Conservation (phyloP, 2,113 vertebrate genomes). For the Oxyruncus cristatus region DNA sequence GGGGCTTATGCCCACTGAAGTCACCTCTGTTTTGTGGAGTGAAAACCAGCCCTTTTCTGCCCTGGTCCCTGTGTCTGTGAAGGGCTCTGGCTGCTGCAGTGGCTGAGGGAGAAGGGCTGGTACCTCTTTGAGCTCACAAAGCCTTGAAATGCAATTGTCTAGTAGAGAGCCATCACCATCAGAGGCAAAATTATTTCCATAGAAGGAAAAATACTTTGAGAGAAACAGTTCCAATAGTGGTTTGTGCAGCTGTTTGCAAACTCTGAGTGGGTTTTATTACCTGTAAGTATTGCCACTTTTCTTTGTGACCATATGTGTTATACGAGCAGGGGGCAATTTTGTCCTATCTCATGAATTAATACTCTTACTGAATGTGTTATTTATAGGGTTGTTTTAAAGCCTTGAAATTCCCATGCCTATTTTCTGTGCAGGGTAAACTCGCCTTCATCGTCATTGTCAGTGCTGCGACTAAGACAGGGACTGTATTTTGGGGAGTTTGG, state of each 20-base stretch:
- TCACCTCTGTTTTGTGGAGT: neutral
- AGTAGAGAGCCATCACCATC: neutral
- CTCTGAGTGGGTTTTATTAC: neutral
- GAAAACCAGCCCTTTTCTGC: neutral
- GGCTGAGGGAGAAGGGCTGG: neutral
- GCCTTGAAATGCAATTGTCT: neutral
- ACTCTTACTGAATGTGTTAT: neutral
- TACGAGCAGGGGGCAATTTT: neutral
- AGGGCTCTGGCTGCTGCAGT: neutral
- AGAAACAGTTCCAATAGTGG: neutral
- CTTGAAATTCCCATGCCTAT: neutral
- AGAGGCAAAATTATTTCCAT: neutral
- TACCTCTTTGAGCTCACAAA: neutral
- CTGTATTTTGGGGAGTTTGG: neutral
- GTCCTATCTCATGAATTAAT: neutral
- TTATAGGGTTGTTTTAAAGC: neutral
- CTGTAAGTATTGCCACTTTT: neutral
- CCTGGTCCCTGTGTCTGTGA: rapidly evolving
- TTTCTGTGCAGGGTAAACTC: neutral
- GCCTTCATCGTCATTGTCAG: neutral
- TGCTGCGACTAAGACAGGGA: neutral
- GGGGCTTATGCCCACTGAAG: neutral
- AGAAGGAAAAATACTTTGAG: conserved; percentile 11
- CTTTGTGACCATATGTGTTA: neutral
- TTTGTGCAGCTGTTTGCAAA: conserved; percentile 15